Conservation (phyloP, 2,888 invertebrate species). For the Trichacis sp. region DNA sequence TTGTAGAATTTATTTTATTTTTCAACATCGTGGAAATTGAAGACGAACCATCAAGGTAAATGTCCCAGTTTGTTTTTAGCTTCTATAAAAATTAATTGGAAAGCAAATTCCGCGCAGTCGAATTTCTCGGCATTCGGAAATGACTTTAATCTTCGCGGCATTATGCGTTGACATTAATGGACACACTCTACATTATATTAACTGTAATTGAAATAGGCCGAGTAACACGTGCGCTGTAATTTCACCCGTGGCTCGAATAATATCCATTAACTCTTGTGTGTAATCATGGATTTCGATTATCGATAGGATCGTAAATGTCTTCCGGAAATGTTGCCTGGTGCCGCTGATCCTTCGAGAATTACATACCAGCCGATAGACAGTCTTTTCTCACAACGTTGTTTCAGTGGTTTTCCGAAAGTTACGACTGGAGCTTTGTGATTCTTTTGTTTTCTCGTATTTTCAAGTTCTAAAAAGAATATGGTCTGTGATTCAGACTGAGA, state of each 20-base stretch:
- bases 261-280: constrained; percentile 32
- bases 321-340: constrained; percentile 21
- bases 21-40: no score
- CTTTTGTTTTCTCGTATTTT: background rate
- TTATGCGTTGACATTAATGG: constrained; percentile 21
- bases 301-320: constrained; percentile 38
- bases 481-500: no score
- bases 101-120: background rate
- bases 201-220: constrained; percentile 33
- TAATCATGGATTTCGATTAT: constrained; percentile 37
- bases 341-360: constrained; percentile 29
- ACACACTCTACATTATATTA: constrained; percentile 30
- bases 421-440: constrained; percentile 5
- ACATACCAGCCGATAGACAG: constrained; percentile 24
- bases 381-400: constrained; percentile 29
- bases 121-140: background rate
- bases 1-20: no score
- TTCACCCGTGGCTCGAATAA: constrained; percentile 27
- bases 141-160: constrained; percentile 3
- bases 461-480: background rate
- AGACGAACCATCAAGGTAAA: no score
- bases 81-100: background rate
- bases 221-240: constrained; percentile 24
- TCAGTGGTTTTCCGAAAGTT: constrained; percentile 26
- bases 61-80: no score